Base-by-base conservation (phyloP, 1,140 invertebrate species). In the Diorhabda carinulata region DNA sequence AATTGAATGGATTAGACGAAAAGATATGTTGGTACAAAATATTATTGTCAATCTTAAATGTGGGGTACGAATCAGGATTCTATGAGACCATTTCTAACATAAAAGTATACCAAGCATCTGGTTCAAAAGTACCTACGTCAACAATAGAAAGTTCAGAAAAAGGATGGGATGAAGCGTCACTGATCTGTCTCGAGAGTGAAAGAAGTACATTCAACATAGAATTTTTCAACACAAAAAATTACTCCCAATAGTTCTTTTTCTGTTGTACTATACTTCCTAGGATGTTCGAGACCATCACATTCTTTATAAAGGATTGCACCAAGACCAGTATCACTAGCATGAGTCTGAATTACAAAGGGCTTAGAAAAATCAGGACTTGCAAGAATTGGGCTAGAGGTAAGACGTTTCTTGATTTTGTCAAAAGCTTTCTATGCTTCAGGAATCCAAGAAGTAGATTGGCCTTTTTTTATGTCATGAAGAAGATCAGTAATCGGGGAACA, bases 141-240 rank as follows among this genome's bases (percentile, higher is more conserved):
- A 44, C 4, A 9, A 63, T 43, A 3, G 9, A 42, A 41, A 68
- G 10, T 9, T 61, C 66, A 56, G 59, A 10, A 9, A 62, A 45
- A 9, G 43, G n/a, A 62, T 61, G 67, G n/a, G 67, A 69, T 43
- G 64, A 59, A 41, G 67, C 61, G 43, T 69, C 67, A 73, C 66
- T 85, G 83, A 67, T 87, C 84, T 0, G 84, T 86, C 7, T 81
- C 70, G 0, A 85, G 77, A 3, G 62, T 80, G 63, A 87, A 84
- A 4, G 78, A 65, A 3, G 68, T 78, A 3, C 79, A 79, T 65
- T 81, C 77, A 4, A 86, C 59, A 75, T 81, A 86, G 58, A 83
- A 81, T 60, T 83, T 79, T 66, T 83, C 70, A 2, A 85, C 72
- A 3, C 77, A 79, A 71, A 74, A 77, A 2, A 86, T 60, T 4